These are phyloP conservation scores for Eulimnadia texana DNA, from an alignment of 1,140 invertebrate species.

Conservation along the genomic window DNA sequence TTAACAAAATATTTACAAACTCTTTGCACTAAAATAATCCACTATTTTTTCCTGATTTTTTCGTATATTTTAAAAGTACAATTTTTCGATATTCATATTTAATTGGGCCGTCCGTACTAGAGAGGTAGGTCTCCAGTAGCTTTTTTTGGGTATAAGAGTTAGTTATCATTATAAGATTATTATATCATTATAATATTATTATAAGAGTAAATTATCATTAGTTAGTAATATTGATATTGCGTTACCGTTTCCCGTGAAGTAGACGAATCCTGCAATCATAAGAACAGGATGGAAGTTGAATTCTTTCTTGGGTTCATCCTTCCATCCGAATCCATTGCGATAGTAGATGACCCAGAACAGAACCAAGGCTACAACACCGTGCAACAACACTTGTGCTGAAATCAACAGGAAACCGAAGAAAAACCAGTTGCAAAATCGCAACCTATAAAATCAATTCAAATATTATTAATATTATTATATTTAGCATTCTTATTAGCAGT, in stretches of 20 bases:
- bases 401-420: slow-evolving; percentile 57
- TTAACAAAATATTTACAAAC: too few relatives aligned
- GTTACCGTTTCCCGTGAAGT: slow-evolving; percentile 67
- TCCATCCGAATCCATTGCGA: slow-evolving; percentile 58
- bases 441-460: too few relatives aligned
- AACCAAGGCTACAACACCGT: slow-evolving; percentile 51
- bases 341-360: slow-evolving; percentile 69
- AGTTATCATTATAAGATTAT: too few relatives aligned
- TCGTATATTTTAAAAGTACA: too few relatives aligned
- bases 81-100: too few relatives aligned
- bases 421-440: slow-evolving; percentile 37
- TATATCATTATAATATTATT: neutral
- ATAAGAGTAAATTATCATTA: neutral
- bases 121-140: too few relatives aligned
- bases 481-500: too few relatives aligned
- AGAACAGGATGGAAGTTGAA: slow-evolving; percentile 72
- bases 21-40: too few relatives aligned
- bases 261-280: slow-evolving; percentile 68
- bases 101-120: too few relatives aligned
- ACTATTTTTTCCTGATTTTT: too few relatives aligned
- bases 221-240: neutral
- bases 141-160: too few relatives aligned
- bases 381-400: slow-evolving; percentile 50
- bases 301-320: slow-evolving; percentile 47
- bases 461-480: too few relatives aligned